Evolutionary conservation across 2,797 vertebrate genomes (phyloP).

Genomic region (Hypotaenidia okinawae): DNA sequence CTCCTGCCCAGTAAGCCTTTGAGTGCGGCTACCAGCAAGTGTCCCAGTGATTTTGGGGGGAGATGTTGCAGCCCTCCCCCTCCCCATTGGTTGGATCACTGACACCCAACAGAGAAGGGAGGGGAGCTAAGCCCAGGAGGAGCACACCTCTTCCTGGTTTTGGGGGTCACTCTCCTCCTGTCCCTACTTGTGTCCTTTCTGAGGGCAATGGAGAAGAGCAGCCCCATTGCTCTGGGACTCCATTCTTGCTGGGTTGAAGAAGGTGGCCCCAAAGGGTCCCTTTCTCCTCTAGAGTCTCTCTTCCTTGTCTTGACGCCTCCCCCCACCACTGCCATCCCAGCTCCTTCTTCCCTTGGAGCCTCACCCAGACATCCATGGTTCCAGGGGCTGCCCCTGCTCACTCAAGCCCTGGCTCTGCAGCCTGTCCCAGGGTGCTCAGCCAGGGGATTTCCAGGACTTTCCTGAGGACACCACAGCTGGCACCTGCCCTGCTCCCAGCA

Average conservation of each 20-base stretch:
- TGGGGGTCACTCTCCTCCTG: background rate
- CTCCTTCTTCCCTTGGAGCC: background rate
- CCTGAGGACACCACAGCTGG: background rate
- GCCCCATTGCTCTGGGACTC: background rate
- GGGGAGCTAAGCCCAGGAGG: background rate
- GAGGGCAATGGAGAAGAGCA: background rate
- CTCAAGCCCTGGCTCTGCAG: background rate
- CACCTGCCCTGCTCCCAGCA: rapidly evolving
- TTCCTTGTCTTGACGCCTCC: background rate
- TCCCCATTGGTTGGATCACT: background rate
- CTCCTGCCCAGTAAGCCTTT: background rate
- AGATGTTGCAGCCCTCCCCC: background rate
- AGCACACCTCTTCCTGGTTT: background rate
- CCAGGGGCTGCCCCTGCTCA: background rate
- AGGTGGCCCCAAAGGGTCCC: background rate
- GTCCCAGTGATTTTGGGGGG: background rate
- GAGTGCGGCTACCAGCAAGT: background rate
- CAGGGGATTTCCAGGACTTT: background rate
- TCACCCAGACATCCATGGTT: rapidly evolving
- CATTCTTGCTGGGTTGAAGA: background rate
- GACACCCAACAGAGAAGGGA: background rate
- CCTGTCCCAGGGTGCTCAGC: background rate
- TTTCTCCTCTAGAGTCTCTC: background rate
- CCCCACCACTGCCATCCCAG: rapidly evolving
- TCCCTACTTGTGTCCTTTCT: background rate